Evolutionary conservation across 2,888 invertebrate species (phyloP).

Genomic region (Pandemis heparana): DNA sequence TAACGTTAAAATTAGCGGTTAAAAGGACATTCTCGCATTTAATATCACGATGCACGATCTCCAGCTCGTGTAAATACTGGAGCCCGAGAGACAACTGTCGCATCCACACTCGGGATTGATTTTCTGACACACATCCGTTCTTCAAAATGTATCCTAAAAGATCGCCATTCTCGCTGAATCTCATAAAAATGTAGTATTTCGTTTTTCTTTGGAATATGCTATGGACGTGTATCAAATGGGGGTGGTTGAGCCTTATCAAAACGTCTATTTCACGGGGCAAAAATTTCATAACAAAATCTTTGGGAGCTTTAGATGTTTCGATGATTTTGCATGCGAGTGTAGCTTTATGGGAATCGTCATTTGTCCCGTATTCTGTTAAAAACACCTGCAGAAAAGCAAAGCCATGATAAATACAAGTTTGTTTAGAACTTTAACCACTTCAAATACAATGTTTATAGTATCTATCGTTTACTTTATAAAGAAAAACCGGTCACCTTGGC

Average conservation of each 20-base stretch:
- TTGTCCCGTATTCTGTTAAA: slow-evolving; percentile 70
- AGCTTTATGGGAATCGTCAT: slow-evolving; percentile 62
- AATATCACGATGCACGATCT: slow-evolving; percentile 91
- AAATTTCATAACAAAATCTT: slow-evolving; percentile 92
- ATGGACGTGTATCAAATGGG: slow-evolving; percentile 91
- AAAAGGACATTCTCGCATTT: slow-evolving; percentile 93
- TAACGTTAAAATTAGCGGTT: slow-evolving; percentile 90
- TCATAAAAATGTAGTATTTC: slow-evolving; percentile 92
- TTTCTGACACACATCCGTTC: slow-evolving; percentile 89
- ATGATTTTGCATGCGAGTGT: slow-evolving; percentile 90
- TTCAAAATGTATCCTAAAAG: slow-evolving; percentile 89
- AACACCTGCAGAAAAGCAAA: slow-evolving; percentile 63
- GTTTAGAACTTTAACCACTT: neutral
- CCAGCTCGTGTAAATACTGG: slow-evolving; percentile 90
- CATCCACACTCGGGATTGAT: slow-evolving; percentile 89
- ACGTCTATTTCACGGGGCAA: slow-evolving; percentile 93
- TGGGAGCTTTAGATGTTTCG: slow-evolving; percentile 90
- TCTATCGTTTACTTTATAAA: neutral
- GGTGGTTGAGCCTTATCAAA: slow-evolving; percentile 90
- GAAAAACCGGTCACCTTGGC: slow-evolving; percentile 86
- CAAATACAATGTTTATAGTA: neutral
- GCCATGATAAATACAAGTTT: slow-evolving; percentile 14
- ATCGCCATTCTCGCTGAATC: slow-evolving; percentile 92
- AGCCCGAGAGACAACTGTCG: slow-evolving; percentile 89
- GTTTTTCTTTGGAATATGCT: slow-evolving; percentile 90